Base-by-base conservation (phyloP, 1,140 invertebrate genomes). In the Andricus grossulariae region DNA sequence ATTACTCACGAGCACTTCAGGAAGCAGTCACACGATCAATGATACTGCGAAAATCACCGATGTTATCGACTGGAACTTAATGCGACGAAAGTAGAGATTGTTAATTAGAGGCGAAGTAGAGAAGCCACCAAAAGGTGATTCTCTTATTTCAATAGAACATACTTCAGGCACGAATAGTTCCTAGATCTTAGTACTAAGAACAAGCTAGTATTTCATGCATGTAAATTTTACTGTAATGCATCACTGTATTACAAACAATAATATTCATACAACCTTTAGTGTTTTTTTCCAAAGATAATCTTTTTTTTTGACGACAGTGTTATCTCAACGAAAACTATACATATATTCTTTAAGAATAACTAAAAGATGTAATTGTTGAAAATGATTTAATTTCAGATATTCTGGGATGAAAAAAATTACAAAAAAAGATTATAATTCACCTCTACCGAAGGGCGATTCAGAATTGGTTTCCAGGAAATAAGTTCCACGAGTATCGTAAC, bases 51-150 rank as follows among this genome's bases (percentile, higher is more conserved):
- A 94, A 72, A 96, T 98, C 75, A 96, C 97, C 86, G 97, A 96
- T 83, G 95, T 97, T 1, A 95, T 96, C 1, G 96, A 98, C 86
- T 98, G 97, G 97, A 94, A 96, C 81, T 90, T 94, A 3, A 97
- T 97, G 49, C 94, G 96, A 3, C 95, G 95, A 87, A 97, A 97
- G 84, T 98, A 97, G 85, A 92, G 96, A 74, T 93, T 94, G 0
- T 91, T 96, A 7, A 94, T 94, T 88, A 94, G 96, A 1, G 93
- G 94, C 18, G 84, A 89, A 77, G 89, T 93, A 2, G 94, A 95
- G 52, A 94, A 94, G 81, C 90, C 92, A 66, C 25, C 57, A n/a
- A 66, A 25, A 39, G 10, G 0, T 39, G 57, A 66, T 66, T 25
- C 21, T 57, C 54, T 32, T 66, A 66, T 39, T 25, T 6, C 39